Evolutionary conservation across 1,140 invertebrate species (phyloP), one percentile per base, ranked within the genome.

Genomic region (Cylas formicarius): DNA sequence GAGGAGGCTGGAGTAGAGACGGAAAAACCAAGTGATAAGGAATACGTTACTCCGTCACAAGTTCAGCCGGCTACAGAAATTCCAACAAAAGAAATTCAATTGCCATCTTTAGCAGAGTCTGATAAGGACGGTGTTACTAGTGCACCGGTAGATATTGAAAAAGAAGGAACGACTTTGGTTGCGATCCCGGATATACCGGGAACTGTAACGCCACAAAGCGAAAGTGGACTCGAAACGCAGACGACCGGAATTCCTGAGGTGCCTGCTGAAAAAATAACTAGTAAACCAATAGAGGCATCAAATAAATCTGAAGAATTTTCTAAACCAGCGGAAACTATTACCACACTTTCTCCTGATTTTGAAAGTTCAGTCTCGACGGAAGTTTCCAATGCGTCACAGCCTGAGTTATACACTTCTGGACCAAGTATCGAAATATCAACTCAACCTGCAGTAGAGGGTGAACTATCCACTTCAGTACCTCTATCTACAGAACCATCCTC

Each of bases 391-490:
- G 36, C 36, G 7, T 44, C 47, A n/a, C 6, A 32, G n/a, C 41
- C 48, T 14, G 46, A 38, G 26, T 17, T 54, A 11, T 54, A 40
- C 26, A 54, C 52, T 13, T 54, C 52, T 23, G 52, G 52, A 18
- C 48, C 52, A 18, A 21, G 41, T 41, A 22, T 26, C 17, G 51
- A 47, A 39, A 29, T 21, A 14, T 35, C 50, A 7, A 55, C 55
- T 11, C 48, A 33, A 23, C 18, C 39, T 11, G 28, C 36, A 10
- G 29, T 56, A 18, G 39, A 44, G 24, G 57, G 57, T 7, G 56
- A 60, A 54, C 29, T 60, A 20, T 58, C 55, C 0, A 57, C 61
- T 16, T 56, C 59, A 23, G 29, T 31, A 23, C 50, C 55, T 27
- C 11, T 27, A 38, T 20, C 33, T 8, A 19, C 28, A 7, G 33